Evolutionary conservation across 2,113 vertebrate species (phyloP).

Genomic region (Meriones unguiculatus): DNA sequence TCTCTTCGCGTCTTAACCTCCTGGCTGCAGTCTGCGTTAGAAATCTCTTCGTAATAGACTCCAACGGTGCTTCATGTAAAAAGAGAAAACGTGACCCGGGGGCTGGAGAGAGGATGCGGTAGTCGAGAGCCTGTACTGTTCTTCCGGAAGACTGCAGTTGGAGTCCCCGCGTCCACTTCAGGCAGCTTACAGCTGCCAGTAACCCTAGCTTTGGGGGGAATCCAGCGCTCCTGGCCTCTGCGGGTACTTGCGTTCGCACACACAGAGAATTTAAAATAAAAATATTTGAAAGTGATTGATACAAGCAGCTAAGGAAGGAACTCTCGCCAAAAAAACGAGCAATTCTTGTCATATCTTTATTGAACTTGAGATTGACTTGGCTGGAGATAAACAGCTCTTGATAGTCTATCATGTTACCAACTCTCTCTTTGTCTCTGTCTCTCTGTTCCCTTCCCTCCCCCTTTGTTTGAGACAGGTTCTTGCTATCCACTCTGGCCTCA

Average conservation of each 20-base stretch:
- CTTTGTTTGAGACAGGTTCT: neutral
- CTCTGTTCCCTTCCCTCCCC: neutral
- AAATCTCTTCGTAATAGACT: neutral
- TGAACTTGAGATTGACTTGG: slow-evolving; percentile 2
- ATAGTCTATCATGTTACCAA: neutral
- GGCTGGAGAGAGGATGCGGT: neutral
- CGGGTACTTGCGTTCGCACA: neutral
- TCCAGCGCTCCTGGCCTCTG: neutral
- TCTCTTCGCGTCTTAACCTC: too few relatives aligned
- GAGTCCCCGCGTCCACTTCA: neutral
- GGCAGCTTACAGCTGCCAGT: neutral
- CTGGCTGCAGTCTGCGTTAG: neutral
- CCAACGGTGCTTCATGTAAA: neutral
- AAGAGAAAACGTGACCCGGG: neutral
- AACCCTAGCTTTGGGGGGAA: neutral
- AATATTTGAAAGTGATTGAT: neutral
- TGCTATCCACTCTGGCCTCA: neutral
- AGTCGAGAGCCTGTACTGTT: neutral
- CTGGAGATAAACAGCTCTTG: slow-evolving; percentile 3
- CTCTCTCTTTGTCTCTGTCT: neutral
- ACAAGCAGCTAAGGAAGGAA: neutral
- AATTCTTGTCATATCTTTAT: neutral
- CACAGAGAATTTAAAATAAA: neutral
- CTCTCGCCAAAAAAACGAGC: neutral
- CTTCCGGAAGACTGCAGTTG: neutral